Evolutionary conservation across 92 coral and sea anemone genomes (phyloP).

Genomic region (Paramuricea clavata): DNA sequence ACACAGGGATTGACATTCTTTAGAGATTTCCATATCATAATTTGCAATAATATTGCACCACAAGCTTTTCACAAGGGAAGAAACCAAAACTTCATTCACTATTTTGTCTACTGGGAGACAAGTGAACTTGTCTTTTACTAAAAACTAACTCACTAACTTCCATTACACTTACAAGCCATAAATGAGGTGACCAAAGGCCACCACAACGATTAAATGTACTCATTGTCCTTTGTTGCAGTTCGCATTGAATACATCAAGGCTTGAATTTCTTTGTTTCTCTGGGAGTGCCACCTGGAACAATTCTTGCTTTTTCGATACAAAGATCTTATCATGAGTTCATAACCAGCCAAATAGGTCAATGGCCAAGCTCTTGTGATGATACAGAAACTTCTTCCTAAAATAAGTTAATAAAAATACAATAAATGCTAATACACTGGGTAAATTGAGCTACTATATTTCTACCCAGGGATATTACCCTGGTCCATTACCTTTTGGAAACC

Average conservation of each 20-base stretch:
- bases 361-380: slow-evolving; percentile 19
- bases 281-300: slow-evolving; percentile 9
- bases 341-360: slow-evolving; percentile 22
- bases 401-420: no score
- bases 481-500: no score
- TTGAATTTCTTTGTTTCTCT: slow-evolving; percentile 32
- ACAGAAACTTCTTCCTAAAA: background rate
- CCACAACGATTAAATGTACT: slow-evolving; percentile 24
- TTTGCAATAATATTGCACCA: slow-evolving; percentile 42
- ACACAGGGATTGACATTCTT: slow-evolving; percentile 37
- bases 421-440: no score
- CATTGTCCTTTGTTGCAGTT: background rate
- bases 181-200: slow-evolving; percentile 47
- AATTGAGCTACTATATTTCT: no score
- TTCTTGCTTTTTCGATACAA: slow-evolving; percentile 37
- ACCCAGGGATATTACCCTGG: no score
- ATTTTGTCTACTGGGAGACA: slow-evolving; percentile 40
- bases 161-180: slow-evolving; percentile 4
- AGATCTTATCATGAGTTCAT: slow-evolving; percentile 11
- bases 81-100: slow-evolving; percentile 25
- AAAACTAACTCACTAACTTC: slow-evolving; percentile 27
- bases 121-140: slow-evolving; percentile 21
- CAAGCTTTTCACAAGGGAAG: slow-evolving; percentile 28
- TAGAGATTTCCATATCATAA: slow-evolving; percentile 27
- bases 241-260: slow-evolving; percentile 35